A percentile compares a stretch with the other conserved stretches of the same genome.
phyloP scores from a whole-genome alignment of 1,140 invertebrate species.

The Anthonomus grandis region DNA sequence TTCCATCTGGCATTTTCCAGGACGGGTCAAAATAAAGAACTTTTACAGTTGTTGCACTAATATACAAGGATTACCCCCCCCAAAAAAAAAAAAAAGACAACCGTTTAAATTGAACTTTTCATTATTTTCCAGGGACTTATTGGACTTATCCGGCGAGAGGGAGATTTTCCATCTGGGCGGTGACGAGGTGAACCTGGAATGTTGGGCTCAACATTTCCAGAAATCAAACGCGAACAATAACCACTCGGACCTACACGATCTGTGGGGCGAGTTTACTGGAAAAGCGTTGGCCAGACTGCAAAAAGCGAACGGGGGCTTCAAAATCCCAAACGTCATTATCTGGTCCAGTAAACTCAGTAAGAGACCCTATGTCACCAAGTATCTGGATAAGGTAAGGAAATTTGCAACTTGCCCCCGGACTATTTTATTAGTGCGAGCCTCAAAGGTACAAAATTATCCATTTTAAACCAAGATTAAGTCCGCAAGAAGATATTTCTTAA shows the following conservation, averaged over 20 bases:
- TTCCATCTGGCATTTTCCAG: too few relatives aligned
- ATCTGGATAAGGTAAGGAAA: slow-evolving; percentile 58
- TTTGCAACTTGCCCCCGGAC: background rate
- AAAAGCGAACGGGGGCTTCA: slow-evolving; percentile 61
- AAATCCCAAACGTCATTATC: slow-evolving; percentile 62
- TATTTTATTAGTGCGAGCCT: too few relatives aligned
- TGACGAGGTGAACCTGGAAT: slow-evolving; percentile 77
- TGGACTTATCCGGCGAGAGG: slow-evolving; percentile 61
- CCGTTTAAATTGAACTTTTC: too few relatives aligned
- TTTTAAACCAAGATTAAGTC: too few relatives aligned
- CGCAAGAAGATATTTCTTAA: too few relatives aligned
- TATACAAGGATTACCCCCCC: too few relatives aligned
- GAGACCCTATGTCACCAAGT: slow-evolving; percentile 60
- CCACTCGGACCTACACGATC: slow-evolving; percentile 67
- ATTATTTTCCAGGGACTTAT: slow-evolving; percentile 55
- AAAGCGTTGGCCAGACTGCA: slow-evolving; percentile 61
- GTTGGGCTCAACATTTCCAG: slow-evolving; percentile 63
- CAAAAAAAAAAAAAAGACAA: too few relatives aligned
- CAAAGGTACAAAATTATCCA: too few relatives aligned
- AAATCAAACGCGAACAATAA: slow-evolving; percentile 56
- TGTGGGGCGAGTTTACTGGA: slow-evolving; percentile 74
- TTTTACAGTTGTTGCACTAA: too few relatives aligned
- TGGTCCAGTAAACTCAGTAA: slow-evolving; percentile 80
- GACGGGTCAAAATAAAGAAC: too few relatives aligned
- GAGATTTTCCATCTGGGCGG: slow-evolving; percentile 80